A percentile compares a stretch with the other conserved stretches of the same genome.
Conservation (phyloP, 2,888 invertebrate genomes). For the Eurytoma californica region DNA sequence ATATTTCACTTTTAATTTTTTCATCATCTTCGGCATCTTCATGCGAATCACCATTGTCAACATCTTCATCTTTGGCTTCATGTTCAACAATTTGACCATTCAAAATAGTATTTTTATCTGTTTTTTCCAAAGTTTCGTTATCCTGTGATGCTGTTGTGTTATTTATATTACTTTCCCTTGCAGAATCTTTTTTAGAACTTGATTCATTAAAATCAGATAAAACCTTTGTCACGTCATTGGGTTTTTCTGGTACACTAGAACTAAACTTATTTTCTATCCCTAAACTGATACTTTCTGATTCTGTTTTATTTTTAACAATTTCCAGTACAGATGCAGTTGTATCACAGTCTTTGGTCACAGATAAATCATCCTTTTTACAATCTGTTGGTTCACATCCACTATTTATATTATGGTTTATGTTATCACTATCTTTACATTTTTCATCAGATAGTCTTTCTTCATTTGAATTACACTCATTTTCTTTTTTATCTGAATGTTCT, state of each 20-base stretch:
- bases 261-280: slow-evolving; percentile 16
- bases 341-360: slow-evolving; percentile 49
- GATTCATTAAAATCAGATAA: slow-evolving; percentile 6
- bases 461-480: not conserved
- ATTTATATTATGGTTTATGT: not conserved
- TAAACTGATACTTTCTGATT: slow-evolving; percentile 24
- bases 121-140: slow-evolving; percentile 27
- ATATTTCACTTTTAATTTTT: slow-evolving; percentile 16
- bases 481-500: slow-evolving; percentile 17
- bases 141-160: slow-evolving; percentile 37
- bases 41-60: not conserved
- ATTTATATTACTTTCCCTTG: slow-evolving; percentile 9
- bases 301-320: slow-evolving; percentile 20
- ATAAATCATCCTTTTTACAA: slow-evolving; percentile 1
- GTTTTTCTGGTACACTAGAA: not conserved
- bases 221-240: not conserved
- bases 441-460: slow-evolving; percentile 15
- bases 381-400: not conserved
- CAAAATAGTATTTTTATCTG: slow-evolving; percentile 6
- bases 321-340: slow-evolving; percentile 17
- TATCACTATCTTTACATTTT: not conserved
- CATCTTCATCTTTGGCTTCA: slow-evolving; percentile 3
- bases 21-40: slow-evolving; percentile 11
- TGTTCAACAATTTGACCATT: slow-evolving; percentile 6
- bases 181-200: not conserved